Evolutionary conservation across 2,113 vertebrate genomes (phyloP).

Genomic region (Spea multiplicata): DNA sequence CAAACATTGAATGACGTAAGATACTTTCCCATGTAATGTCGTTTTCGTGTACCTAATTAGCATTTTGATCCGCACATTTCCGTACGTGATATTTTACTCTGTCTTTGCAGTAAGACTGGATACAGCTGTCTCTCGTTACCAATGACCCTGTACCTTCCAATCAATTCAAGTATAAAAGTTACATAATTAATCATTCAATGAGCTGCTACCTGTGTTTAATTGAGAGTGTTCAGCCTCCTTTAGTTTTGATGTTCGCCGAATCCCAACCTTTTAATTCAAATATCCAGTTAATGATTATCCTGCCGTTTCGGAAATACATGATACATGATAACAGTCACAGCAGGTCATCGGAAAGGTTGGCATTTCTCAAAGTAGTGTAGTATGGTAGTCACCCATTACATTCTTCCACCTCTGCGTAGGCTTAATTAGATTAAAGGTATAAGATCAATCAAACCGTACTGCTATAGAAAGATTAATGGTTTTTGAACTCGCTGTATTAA

Average conservation of each 20-base stretch:
- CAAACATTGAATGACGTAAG: too few relatives aligned
- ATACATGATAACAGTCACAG: constrained; percentile 13
- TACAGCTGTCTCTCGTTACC: neutral
- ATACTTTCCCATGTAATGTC: too few relatives aligned
- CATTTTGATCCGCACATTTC: too few relatives aligned
- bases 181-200: constrained; percentile 26
- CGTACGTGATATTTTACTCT: too few relatives aligned
- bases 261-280: constrained; percentile 50
- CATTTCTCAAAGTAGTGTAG: constrained; percentile 44
- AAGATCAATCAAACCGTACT: constrained; percentile 65
- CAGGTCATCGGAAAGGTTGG: constrained; percentile 47
- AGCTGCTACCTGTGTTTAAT: constrained; percentile 13
- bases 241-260: constrained; percentile 30
- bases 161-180: neutral
- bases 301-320: constrained; percentile 1
- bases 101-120: neutral
- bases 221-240: neutral
- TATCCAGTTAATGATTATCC: constrained; percentile 25
- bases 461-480: constrained; percentile 67
- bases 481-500: constrained; percentile 62
- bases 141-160: neutral
- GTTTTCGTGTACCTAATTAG: too few relatives aligned
- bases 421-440: constrained; percentile 67
- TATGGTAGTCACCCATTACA: constrained; percentile 52
- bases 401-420: constrained; percentile 52